Percentiles rank a stretch among this genome's conserved stretches.
These are phyloP conservation scores for Galbula dea DNA, from an alignment of 2,113 vertebrate species.

Conservation along the genomic window DNA sequence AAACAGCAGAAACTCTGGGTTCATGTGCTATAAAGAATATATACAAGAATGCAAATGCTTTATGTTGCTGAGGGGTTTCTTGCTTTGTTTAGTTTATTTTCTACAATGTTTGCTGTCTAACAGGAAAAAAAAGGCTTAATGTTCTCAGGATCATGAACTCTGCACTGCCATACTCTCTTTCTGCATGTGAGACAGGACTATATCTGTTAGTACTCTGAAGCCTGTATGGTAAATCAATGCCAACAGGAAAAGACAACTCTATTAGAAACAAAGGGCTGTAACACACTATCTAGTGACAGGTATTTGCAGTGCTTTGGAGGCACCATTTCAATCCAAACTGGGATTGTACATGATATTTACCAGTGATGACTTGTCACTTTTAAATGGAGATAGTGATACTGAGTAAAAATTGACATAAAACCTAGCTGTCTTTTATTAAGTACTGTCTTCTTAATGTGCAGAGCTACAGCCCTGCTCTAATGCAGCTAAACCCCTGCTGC, in stretches of 20 bases:
- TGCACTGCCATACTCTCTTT: not conserved
- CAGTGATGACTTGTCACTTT: not conserved
- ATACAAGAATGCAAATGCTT: not conserved
- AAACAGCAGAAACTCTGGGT: not conserved
- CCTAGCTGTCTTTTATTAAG: not conserved
- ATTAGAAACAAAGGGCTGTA: slow-evolving; percentile 23
- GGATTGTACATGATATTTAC: not conserved
- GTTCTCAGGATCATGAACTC: not conserved
- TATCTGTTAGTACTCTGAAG: not conserved
- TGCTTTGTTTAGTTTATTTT: not conserved
- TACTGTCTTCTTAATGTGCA: not conserved
- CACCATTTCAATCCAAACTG: not conserved
- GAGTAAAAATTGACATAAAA: not conserved
- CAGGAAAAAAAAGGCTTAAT: not conserved
- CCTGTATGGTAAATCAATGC: not conserved
- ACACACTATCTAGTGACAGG: not conserved
- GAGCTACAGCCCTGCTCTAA: not conserved
- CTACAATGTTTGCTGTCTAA: not conserved
- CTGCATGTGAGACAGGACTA: not conserved
- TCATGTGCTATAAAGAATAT: not conserved
- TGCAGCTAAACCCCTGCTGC: not conserved
- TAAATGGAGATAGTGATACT: not conserved
- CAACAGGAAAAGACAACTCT: slow-evolving; percentile 16
- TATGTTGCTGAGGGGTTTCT: not conserved
- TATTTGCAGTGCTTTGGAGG: not conserved